Evolutionary conservation across 1,140 invertebrate genomes (phyloP), one percentile per base, ranked within the genome.

Genomic region (Musca domestica): DNA sequence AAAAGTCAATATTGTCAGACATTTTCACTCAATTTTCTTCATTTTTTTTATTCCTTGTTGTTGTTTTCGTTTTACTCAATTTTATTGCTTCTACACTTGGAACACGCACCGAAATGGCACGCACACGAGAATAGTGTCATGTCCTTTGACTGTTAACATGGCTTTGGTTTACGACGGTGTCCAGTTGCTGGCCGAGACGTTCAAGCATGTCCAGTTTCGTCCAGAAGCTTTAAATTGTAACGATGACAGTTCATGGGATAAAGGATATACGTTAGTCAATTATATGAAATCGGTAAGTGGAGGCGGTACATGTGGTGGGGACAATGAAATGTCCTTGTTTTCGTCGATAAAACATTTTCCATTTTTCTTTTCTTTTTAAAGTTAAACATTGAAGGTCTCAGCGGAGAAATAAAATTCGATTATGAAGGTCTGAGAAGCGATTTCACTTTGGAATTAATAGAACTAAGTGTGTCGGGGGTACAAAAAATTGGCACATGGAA

Each of bases 331-430:
- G 27, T 9, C 34, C 34, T 41, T 41, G 2, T 5, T 41, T 41
- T 41, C 12, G 34, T 41, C 34, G 4, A 41, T 41, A 41, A 41
- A 41, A 41, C 10, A 41, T 41, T 41, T 41, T 5, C 12, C 34
- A 41, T 41, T 5, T 12, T 10, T 46, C 47, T n/a, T 14, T 48
- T 41, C 34, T 15, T 12, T 52, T 52, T 70, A 34, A 56, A 81
- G 80, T 71, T 68, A 84, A 89, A 75, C 46, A 83, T 90, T 52
- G 84, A 87, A 76, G 95, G 95, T 5, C 76, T 96, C 52, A 94
- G 93, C 12, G 93, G 95, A 17, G 76, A 87, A 20, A 88, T 97
- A 54, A 89, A 90, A 76, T 96, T 97, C 78, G 92, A 96, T 80
- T 87, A 90, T 56, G 86, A 91, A 76, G 94, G 95, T 46, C 90